Evolutionary conservation across 2,797 vertebrate genomes (phyloP).

Genomic region (Emys orbicularis): DNA sequence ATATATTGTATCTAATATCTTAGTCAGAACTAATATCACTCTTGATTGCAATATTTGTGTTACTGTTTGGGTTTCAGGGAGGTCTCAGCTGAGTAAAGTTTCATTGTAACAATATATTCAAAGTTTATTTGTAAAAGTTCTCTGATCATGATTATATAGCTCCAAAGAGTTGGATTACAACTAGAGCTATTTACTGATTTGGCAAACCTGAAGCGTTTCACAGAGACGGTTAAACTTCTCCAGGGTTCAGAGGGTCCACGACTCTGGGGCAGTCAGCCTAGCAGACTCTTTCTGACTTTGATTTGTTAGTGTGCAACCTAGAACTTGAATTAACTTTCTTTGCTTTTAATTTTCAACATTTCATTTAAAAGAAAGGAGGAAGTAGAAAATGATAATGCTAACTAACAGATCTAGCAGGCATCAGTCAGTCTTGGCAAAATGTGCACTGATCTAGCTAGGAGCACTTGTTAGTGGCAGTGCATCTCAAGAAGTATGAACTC

Average conservation of each 20-base stretch:
- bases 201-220: background rate
- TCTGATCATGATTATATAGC: background rate
- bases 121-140: no score
- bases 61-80: background rate
- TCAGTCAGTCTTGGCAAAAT: background rate
- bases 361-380: background rate
- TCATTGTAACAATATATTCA: no score
- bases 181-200: background rate
- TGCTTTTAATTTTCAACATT: background rate
- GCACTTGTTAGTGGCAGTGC: background rate
- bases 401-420: accelerated
- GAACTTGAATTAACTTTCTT: background rate
- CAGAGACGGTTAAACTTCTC: background rate
- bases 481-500: background rate
- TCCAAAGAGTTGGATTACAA: background rate
- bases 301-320: background rate
- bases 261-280: background rate
- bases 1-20: no score
- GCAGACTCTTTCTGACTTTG: background rate
- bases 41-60: background rate
- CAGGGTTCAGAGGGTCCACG: background rate
- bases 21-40: background rate
- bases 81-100: background rate
- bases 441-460: background rate
- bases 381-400: background rate